phyloP scores from a whole-genome alignment of 2,888 invertebrate species.

The Malacosoma neustria region DNA sequence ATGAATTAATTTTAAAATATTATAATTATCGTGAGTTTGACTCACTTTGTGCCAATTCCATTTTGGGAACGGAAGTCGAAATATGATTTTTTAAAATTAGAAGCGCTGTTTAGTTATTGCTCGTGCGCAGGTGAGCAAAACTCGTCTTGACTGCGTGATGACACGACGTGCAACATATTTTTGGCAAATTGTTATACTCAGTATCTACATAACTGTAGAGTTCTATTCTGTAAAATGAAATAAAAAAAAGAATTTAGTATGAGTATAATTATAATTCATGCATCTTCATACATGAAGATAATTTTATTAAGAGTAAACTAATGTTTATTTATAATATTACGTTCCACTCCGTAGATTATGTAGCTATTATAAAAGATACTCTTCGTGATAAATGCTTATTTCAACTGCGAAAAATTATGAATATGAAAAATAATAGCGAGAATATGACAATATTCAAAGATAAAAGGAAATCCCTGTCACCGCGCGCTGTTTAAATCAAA shows the following conservation, averaged over 20 bases:
- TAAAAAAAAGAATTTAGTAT: no score
- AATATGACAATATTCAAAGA: conserved; percentile 42
- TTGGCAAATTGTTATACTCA: no score
- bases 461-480: conserved; percentile 65
- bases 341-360: neutral
- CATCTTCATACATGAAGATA: no score
- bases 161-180: conserved; percentile 10
- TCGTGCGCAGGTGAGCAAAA: conserved; percentile 64
- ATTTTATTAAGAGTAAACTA: no score
- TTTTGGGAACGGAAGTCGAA: conserved; percentile 68
- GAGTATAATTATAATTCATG: no score
- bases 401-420: conserved; percentile 21
- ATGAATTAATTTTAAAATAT: neutral
- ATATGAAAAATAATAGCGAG: conserved; percentile 37
- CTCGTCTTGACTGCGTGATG: conserved; percentile 12
- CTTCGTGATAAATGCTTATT: neutral
- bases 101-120: conserved; percentile 26
- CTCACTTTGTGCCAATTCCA: conserved; percentile 59
- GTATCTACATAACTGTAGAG: no score
- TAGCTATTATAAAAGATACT: neutral
- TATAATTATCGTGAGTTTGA: conserved; percentile 22
- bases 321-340: no score
- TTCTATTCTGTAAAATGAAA: no score
- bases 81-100: conserved; percentile 71
- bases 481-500: conserved; percentile 62